phyloP scores from a whole-genome alignment of 2,797 vertebrate species.

The Argya squamiceps region DNA sequence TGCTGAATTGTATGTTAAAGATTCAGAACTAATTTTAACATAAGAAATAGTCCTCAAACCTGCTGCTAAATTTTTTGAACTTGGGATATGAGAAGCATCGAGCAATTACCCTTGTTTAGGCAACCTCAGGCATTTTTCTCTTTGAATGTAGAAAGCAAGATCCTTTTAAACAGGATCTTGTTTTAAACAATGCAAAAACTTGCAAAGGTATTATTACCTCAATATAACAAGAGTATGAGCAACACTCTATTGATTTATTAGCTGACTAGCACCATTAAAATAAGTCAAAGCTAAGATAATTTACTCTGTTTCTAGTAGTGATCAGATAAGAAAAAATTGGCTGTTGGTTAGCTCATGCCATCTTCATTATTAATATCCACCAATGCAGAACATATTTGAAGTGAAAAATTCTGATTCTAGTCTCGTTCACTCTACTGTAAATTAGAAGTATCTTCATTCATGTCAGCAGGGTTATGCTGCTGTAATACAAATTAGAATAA shows the following conservation, averaged over 20 bases:
- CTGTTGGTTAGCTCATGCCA: not conserved
- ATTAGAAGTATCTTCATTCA: not conserved
- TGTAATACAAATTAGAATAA: not conserved
- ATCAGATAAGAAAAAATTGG: constrained; percentile 8
- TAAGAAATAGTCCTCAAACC: not conserved
- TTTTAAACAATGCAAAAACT: not conserved
- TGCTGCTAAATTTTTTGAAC: not conserved
- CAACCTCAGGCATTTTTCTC: not conserved
- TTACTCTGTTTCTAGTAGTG: not conserved
- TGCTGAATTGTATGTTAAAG: not conserved
- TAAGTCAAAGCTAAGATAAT: not conserved
- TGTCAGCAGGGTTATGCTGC: not conserved
- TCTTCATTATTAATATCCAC: not conserved
- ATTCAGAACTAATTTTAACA: not conserved
- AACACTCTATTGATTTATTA: not conserved
- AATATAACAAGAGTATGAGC: not conserved
- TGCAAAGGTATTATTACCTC: not conserved
- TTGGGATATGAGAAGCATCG: not conserved
- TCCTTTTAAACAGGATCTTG: not conserved
- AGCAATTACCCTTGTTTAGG: not conserved
- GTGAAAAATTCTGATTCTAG: not conserved
- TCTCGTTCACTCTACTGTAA: not conserved
- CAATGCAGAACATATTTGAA: not conserved
- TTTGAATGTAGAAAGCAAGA: not conserved
- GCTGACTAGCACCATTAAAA: not conserved